Evolutionary conservation across 2,113 vertebrate species (phyloP), one percentile per base, ranked within the genome.

Genomic region (Perccottus glenii): DNA sequence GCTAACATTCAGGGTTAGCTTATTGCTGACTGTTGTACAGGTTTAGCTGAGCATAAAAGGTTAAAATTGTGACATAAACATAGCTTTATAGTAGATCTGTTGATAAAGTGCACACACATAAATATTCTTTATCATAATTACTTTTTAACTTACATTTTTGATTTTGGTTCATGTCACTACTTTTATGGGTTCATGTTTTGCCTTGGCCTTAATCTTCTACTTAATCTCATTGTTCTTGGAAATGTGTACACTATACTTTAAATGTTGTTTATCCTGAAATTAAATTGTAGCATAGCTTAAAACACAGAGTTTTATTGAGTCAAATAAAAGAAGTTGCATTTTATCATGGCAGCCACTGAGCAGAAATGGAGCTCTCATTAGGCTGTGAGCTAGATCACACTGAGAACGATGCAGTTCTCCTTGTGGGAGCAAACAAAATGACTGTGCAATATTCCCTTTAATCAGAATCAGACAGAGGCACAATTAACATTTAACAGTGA

Each of bases 361-460:
- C 3, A 11, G 49, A 75, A 81, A 72, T 77, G 19, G 69, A 67
- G 55, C 36, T 60, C 27, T 67, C 43, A 75, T 67, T 70, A 64
- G 11, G 3, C 46, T 69, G 61, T 14, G 15, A 61, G 58, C 11
- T 1, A 9, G 19, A 71, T 70, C 45, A 35, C 35, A 59, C 55
- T n/a, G 50, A 74, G 75, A 63, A 0, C 7, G 65, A 73, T 77
- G 53, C n/a, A 50, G 35, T 46, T 71, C n/a, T 67, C 61, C 42
- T 65, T 11, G 35, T 9, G 32, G 57, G 36, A 48, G n/a, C 67
- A 73, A 59, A 50, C 44, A 46, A 55, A n/a, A 65, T 75, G 78
- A 81, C 70, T 58, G 35, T 73, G 78, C 81, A 76, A 58, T 43
- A 69, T 67, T 75, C 66, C 40, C 38, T 60, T 67, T 75, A 74